These are phyloP conservation scores for Musca domestica DNA, from an alignment of 1,140 invertebrate species.

Conservation along the genomic window DNA sequence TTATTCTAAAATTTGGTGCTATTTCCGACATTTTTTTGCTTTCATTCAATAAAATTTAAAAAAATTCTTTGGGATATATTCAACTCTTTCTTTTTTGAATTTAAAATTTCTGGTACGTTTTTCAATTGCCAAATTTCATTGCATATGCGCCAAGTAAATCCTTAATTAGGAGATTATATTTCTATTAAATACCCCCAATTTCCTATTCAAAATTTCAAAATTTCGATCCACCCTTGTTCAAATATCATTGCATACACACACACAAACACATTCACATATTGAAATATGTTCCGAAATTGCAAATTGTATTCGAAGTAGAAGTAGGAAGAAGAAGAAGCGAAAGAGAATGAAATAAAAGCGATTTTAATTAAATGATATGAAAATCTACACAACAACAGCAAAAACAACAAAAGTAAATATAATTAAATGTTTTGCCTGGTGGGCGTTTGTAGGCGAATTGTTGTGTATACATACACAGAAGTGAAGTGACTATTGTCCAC, in stretches of 20 bases:
- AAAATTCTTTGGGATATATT: too few species aligned
- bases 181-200: too few species aligned
- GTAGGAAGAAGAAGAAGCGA: not conserved
- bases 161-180: too few species aligned
- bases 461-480: too few species aligned
- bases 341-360: conserved; percentile 12
- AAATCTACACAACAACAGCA: conserved; percentile 14
- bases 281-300: conserved; percentile 5
- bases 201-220: too few species aligned
- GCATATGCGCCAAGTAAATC: too few species aligned
- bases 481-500: too few species aligned
- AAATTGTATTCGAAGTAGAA: not conserved
- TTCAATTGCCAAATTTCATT: too few species aligned
- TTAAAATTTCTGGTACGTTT: not conserved
- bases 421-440: conserved; percentile 15
- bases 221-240: not conserved
- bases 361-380: conserved; percentile 23
- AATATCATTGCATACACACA: not conserved
- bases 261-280: not conserved
- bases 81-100: too few species aligned
- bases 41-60: too few species aligned
- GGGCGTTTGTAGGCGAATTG: conserved; percentile 20
- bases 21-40: too few species aligned
- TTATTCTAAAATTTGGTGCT: too few species aligned
- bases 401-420: conserved; percentile 19